Percentiles rank a stretch among this genome's conserved stretches.
These are phyloP conservation scores for Siphlonurus alternatus DNA, from an alignment of 2,888 invertebrate genomes.

Conservation along the genomic window DNA sequence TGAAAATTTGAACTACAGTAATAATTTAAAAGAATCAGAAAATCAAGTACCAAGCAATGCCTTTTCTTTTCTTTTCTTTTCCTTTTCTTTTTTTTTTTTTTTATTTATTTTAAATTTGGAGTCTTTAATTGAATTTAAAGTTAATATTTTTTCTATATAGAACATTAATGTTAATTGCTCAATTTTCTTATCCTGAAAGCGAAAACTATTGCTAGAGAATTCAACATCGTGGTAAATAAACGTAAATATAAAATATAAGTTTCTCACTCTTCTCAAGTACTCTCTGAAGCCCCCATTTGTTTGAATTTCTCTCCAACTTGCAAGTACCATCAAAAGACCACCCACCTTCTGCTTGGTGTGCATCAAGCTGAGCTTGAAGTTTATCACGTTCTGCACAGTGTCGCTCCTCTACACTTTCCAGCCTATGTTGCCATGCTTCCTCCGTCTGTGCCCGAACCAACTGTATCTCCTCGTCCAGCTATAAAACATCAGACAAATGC, in stretches of 20 bases:
- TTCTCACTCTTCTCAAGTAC: no score
- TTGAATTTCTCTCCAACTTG: no score
- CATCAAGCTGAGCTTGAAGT: background rate
- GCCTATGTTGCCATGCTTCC: background rate
- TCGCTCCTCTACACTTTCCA: background rate
- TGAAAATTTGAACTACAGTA: no score
- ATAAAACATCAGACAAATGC: no score
- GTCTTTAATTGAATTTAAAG: no score
- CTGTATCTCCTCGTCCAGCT: no score
- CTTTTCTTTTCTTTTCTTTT: background rate
- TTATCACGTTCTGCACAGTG: background rate
- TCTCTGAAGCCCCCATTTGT: no score
- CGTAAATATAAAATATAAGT: no score
- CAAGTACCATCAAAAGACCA: no score
- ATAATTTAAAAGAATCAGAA: no score
- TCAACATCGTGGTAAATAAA: no score
- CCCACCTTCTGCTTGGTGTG: background rate
- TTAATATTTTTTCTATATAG: background rate
- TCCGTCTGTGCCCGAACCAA: background rate
- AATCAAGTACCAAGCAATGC: background rate
- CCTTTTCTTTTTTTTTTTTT: background rate
- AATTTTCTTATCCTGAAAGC: background rate
- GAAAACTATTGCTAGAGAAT: no score
- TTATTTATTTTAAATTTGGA: background rate
- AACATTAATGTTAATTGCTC: background rate